Base-by-base conservation (phyloP, 2,888 invertebrate species). In the Diloba caeruleocephala region DNA sequence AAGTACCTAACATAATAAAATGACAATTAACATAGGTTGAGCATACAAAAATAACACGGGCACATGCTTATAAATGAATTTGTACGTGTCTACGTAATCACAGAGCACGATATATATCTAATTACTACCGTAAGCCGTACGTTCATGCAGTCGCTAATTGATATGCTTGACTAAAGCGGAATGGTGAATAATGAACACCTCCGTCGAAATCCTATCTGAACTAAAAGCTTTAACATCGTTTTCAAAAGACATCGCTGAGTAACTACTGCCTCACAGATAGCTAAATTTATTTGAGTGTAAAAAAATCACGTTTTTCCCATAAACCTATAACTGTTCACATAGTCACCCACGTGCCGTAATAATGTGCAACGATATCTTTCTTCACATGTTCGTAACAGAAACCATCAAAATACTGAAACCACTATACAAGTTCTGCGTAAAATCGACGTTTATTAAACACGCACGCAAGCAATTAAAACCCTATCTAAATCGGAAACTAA, bases 111-210 rank as follows among this genome's bases (percentile, higher is more conserved):
- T 59, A 71, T 64, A 64, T 23, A 59, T 69, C 58, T 71, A 75
- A 78, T 78, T 73, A 76, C 59, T 64, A 53, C 43, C 37, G 50
- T 52, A 55, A 60, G 54, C 38, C 54, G 67, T 82, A 63, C 73
- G 62, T 64, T n/a, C n/a, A n/a, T n/a, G 76, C 81, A 83, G 78
- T 68, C 74, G 81, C 69, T 82, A 80, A 82, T 82, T 82, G 71
- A 70, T 75, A 78, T 74, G 72, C 65, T 76, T 77, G 78, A 84
- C 85, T 82, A 81, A 80, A 75, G 68, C 62, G 53, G 56, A 81
- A 71, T 69, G 50, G 57, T 59, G 43, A 68, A 64, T 57, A 57
- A 36, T 21, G 55, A 69, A 71, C 66, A 50, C 25, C 4, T 43
- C 10, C 10, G 8, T 53, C 26, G 26, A 51, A 28, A 9, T 39